Percentiles rank a stretch among this genome's conserved stretches.
These are phyloP conservation scores for Thereuonema tuberculata DNA, from an alignment of 1,140 invertebrate genomes.

Conservation along the genomic window DNA sequence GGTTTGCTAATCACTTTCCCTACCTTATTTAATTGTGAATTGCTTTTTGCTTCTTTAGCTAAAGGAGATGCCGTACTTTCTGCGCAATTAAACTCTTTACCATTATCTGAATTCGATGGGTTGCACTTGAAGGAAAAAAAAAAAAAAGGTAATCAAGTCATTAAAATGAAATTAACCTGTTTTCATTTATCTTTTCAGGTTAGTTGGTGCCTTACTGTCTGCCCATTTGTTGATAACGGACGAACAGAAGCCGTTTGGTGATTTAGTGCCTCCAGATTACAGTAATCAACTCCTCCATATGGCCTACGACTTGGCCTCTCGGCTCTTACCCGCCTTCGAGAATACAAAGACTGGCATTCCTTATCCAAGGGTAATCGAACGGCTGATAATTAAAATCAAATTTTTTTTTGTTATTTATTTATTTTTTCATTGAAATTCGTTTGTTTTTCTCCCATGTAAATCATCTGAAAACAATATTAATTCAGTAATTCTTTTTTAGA, in stretches of 20 bases:
- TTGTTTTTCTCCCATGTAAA: not conserved
- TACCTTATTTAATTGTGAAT: no score
- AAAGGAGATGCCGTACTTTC: no score
- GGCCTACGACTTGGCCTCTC: constrained; percentile 44
- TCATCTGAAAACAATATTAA: not conserved
- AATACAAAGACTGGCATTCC: constrained; percentile 43
- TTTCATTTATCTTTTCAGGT: constrained; percentile 32
- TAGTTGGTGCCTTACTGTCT: constrained; percentile 49
- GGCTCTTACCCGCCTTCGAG: constrained; percentile 48
- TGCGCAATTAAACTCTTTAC: no score
- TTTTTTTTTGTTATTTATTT: not conserved
- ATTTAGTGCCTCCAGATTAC: constrained; percentile 42
- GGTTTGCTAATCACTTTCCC: no score
- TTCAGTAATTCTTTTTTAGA: not conserved
- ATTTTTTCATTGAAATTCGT: not conserved
- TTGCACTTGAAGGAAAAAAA: no score
- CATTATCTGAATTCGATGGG: no score
- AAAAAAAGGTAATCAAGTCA: no score
- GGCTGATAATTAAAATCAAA: not conserved
- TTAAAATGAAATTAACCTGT: no score
- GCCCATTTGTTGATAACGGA: constrained; percentile 52
- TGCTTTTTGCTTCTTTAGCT: no score
- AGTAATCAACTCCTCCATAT: constrained; percentile 44
- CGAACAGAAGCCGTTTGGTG: constrained; percentile 41
- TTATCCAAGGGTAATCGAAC: constrained; percentile 42